phyloP scores from a whole-genome alignment of 1,140 invertebrate genomes.

The Zaprionus ghesquierei region DNA sequence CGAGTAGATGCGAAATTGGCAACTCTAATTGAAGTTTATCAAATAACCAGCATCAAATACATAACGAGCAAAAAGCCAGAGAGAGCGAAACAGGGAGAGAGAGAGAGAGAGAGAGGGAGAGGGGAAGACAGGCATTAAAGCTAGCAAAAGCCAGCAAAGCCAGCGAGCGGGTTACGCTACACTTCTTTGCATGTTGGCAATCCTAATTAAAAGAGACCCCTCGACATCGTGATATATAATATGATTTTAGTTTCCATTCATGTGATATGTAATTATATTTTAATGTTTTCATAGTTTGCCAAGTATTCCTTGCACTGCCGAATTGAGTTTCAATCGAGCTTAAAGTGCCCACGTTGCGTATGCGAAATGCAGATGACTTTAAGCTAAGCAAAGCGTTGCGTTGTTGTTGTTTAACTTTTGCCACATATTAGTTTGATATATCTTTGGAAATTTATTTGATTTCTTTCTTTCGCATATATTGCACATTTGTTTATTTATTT shows the following conservation, averaged over 20 bases:
- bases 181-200: neutral
- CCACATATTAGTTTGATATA: neutral
- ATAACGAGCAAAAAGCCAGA: conserved; percentile 14
- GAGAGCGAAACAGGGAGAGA: neutral
- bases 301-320: neutral
- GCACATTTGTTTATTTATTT: neutral
- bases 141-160: neutral
- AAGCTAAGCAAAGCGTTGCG: neutral
- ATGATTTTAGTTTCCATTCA: neutral
- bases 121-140: neutral
- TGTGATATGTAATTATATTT: neutral
- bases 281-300: neutral
- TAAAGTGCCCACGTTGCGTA: neutral
- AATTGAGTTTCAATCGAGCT: neutral
- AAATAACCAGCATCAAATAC: conserved; percentile 46
- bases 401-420: neutral
- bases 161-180: no score
- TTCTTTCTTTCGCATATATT: neutral
- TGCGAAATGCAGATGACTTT: neutral
- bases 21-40: conserved; percentile 70
- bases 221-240: neutral
- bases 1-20: conserved; percentile 60
- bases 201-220: neutral
- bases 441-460: neutral
- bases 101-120: neutral